Evolutionary conservation across 2,113 vertebrate genomes (phyloP), one percentile per base, ranked within the genome.

Genomic region (Dasyprocta punctata): DNA sequence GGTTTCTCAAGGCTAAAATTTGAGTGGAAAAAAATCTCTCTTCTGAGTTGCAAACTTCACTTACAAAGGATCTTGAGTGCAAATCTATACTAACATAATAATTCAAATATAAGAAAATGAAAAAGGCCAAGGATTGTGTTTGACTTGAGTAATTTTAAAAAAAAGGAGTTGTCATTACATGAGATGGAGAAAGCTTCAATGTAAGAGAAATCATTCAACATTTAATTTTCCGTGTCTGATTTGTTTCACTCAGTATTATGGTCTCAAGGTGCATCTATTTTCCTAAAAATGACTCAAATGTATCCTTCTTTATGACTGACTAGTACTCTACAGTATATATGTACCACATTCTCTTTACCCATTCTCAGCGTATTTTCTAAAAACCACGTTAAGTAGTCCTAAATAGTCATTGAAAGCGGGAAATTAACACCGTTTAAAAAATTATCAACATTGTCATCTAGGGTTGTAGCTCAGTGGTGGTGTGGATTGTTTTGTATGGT

Each of bases 11-110:
- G 12, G 49, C 19, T 90, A 71, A 81, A 73, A 22, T 90, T 69
- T 65, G 13, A 30, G 6, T 52, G 36, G 22, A 85, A 36, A n/a
- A 86, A 82, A 28, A 49, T n/a, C 11, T 89, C 3, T 12, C 36
- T 28, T 94, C 44, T 3, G 12, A 96, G 81, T 88, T 92, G 61
- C 65, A 95, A 92, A 87, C 26, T 47, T 92, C 33, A 61, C 22
- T 86, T 58, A 54, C 10, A 49, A 44, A 24, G 19, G 41, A 92
- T 73, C 83, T 60, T 60, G 26, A 10, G 33, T 95, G 92, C 36
- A 69, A 87, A 56, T 73, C 41, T 75, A 60, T 54, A 75, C 4
- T 81, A 82, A 88, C n/a, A 36, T 65, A 41, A n/a, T 67, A 73
- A 77, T 28, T 77, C 12, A 49, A 77, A 47, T 49, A 77, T 7